Base-by-base conservation (phyloP, 2,888 invertebrate genomes). In the Chymomyza fuscimana region DNA sequence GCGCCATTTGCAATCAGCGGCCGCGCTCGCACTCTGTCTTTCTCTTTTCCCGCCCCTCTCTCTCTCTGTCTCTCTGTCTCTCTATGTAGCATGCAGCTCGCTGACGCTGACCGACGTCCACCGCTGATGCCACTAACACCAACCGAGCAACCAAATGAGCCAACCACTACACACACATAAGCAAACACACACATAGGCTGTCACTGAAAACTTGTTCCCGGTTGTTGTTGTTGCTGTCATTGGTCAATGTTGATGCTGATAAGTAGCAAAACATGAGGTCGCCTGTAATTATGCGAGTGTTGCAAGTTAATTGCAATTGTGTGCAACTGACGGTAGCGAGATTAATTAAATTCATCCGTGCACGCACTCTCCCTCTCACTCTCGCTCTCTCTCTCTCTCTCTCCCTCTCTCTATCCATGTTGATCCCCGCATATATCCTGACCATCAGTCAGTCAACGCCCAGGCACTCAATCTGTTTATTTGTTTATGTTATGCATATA, bases 281-380 rank as follows among this genome's bases (percentile, higher is more conserved):
- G 84, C 79, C 82, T 85, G 88, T 89, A 89, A 89, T 87, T 89
- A 88, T 89, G 88, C 84, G 86, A 89, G 85, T 82, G 90, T 90
- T 89, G 90, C 89, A 89, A 90, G 88, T 89, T 90, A 90, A 90
- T 90, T 89, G 89, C 89, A 87, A 89, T 88, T 89, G 88, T 87
- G 87, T 90, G 90, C 87, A 87, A 90, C 87, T 89, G 90, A 90
- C 82, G 89, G 88, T 86, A 81, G 85, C 82, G 81, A 87, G 88
- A 90, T 90, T 90, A 90, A 90, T 90, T 90, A 90, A 90, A 90
- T 89, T 90, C 85, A 86, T 83, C 80, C 74, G 70, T 75, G 69
- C 69, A 65, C 59, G 70, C 51, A 22, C 36, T 52, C 73, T 63
- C 56, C 58, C 65, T 40, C 52, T 6, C 63, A 69, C 9, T n/a